Base-by-base conservation (phyloP, 2,888 invertebrate genomes). In the Agrenia bidenticulata region DNA sequence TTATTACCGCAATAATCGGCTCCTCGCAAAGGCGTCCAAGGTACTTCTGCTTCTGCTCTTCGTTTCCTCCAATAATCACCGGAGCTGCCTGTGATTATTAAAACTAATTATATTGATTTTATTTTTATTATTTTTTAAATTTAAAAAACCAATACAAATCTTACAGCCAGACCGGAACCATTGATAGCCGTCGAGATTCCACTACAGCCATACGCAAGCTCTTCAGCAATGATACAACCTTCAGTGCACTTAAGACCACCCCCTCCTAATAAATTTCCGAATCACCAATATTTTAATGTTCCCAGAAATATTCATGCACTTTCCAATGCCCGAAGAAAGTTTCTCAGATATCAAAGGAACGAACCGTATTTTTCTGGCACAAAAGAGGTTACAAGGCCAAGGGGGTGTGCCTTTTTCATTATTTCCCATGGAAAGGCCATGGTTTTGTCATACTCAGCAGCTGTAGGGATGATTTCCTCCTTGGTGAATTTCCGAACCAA, bases 171-270 rank as follows among this genome's bases (percentile, higher is more conserved):
- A 19, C 69, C 70, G 37, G 66, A 58, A 11, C 67, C 66, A 11
- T 62, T 67, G 7, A 73, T 57, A 5, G 71, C 72, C 9, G 68
- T 94, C 78, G 95, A 83, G 73, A 94, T 88, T 70, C 94, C 97
- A 61, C 94, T 89, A 80, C 97, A 98, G 24, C 92, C 97, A 81
- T 89, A 97, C 50, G 91, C 90, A 61, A 97, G 79, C 80, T 94
- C 93, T 81, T 98, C 97, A 37, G 89, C 88, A 60, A 95, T 85
- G 73, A 96, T 79, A 79, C 93, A 89, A 26, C 86, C 85, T 75
- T 92, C 91, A 80, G 91, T 86, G 61, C 87, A 84, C 73, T 86
- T 85, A 79, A 89, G 81, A 64, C 86, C 88, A 78, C 90, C 81
- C 64, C 94, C 94, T 82, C 92, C 91, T 89, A 80, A 32, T 32